Evolutionary conservation across 2,113 vertebrate species (phyloP), one percentile per base, ranked within the genome.

Genomic region (Gallinago undulata): DNA sequence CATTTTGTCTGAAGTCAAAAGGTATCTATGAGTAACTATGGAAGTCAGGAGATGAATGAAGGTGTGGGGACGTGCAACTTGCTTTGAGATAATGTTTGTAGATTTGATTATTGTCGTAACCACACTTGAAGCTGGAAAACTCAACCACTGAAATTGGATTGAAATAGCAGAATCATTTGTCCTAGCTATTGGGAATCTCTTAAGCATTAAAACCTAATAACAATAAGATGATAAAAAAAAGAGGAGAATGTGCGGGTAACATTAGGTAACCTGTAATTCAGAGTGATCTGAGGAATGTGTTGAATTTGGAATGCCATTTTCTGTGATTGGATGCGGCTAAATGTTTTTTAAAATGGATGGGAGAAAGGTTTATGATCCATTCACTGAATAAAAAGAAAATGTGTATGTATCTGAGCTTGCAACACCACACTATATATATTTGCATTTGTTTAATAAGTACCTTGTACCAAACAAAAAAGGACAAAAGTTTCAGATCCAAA

Each of bases 21-120:
- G 68, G 47, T 93, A 67, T 21, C 16, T 80, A 3, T 66, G 53
- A 84, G 37, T 57, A 72, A 87, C 77, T 27, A 51, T 51, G 81
- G 87, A 84, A 93, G 74, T 68, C 70, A 50, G 67, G 87, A 89
- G 24, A 50, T 72, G 66, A 50, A 50, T 72, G 66, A 50, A 19
- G 25, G 33, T 43, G 8, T 84, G 48, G 64, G 78, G 90, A 87
- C 76, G 70, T 62, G 76, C 62, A 82, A 0, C 86, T 82, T 84
- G 53, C 59, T 92, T 95, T 55, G 66, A 79, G 91, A 35, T 90
- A 93, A 76, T 80, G 47, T 85, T 89, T 95, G 76, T 87, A 70
- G 86, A 95, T 95, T 94, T 80, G 74, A 96, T 97, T 97, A 84
- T 93, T 47, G 37, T 66, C 2, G 50, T 76, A 91, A 62, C 73